Evolutionary conservation across 2,113 vertebrate genomes (phyloP), one percentile per base, ranked within the genome.

Genomic region (Geothlypis trichas): DNA sequence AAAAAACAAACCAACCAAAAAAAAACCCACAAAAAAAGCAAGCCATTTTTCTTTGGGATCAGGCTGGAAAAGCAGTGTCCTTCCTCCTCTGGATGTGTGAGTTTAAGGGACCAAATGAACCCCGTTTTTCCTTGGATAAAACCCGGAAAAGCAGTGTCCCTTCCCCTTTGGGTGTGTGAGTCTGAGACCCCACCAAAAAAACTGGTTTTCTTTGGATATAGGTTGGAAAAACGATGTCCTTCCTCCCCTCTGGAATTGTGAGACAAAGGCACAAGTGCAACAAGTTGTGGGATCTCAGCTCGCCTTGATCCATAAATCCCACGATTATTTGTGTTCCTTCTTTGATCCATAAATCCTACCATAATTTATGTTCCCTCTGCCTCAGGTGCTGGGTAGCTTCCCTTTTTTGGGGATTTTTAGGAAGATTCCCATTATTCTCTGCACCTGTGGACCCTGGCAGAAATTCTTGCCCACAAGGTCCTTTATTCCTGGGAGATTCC

Each of bases 231-330:
- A 27, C 4, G 1, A 4, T 3, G 26, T 19, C 35, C 35, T 17
- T 58, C 8, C 20, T 9, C 31, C 2, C 5, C 26, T 44, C 28
- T 16, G 57, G 47, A 63, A n/a, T 11, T 2, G 2, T 4, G 3
- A 55, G 16, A 13, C 30, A 18, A 39, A 87, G 44, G 22, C 61
- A 92, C 15, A 4, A 1, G 11, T 82, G 93, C 79, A 90, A 85
- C 1, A 47, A 97, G 73, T 76, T 97, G 95, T 94, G 95, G 82
- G 89, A 89, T 91, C 97, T 96, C 83, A 37, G 73, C 28, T 33
- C 55, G 19, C 3, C 39, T 28, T 3, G 55, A 46, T 92, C 92
- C 54, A 4, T 26, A 91, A 89, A 84, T 47, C 59, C 69, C 41
- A 19, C 22, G 17, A 27, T 11, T 33, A 63, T 37, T 26, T 18